These are phyloP conservation scores for Panthera uncia DNA, from an alignment of 2,113 vertebrate species.

Conservation along the genomic window DNA sequence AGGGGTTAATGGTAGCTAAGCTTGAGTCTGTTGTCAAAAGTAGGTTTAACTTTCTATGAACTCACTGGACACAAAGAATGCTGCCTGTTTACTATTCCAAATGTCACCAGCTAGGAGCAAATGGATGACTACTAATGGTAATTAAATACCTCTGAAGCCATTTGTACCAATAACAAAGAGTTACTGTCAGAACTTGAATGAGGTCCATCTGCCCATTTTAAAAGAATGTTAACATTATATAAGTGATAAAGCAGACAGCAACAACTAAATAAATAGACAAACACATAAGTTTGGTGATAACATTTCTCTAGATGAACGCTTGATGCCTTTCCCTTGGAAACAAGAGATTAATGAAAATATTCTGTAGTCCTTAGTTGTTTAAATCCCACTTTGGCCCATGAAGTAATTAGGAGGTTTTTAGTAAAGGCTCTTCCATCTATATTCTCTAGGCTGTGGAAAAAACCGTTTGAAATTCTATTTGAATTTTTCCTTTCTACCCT, in stretches of 20 bases:
- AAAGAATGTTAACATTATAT: conserved; percentile 87
- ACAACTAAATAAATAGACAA: conserved; percentile 79
- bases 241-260: conserved; percentile 86
- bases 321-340: conserved; percentile 70
- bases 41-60: conserved; percentile 94
- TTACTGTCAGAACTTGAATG: conserved; percentile 90
- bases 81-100: conserved; percentile 89
- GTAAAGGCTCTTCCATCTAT: neutral
- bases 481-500: neutral
- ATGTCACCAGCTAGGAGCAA: conserved; percentile 89
- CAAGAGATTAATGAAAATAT: conserved; percentile 61
- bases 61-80: conserved; percentile 90
- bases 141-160: conserved; percentile 92
- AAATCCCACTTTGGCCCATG: neutral
- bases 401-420: conserved; percentile 28
- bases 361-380: neutral
- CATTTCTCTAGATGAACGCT: conserved; percentile 68
- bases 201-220: conserved; percentile 87
- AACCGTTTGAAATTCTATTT: neutral
- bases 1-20: conserved; percentile 90
- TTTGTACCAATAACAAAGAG: conserved; percentile 91
- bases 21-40: conserved; percentile 90
- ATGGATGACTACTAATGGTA: conserved; percentile 90
- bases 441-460: neutral
- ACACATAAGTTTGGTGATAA: conserved; percentile 74